Percentiles rank a stretch among this genome's conserved stretches.
Conservation (phyloP, 2,113 vertebrate species). For the Globicephala melas region DNA sequence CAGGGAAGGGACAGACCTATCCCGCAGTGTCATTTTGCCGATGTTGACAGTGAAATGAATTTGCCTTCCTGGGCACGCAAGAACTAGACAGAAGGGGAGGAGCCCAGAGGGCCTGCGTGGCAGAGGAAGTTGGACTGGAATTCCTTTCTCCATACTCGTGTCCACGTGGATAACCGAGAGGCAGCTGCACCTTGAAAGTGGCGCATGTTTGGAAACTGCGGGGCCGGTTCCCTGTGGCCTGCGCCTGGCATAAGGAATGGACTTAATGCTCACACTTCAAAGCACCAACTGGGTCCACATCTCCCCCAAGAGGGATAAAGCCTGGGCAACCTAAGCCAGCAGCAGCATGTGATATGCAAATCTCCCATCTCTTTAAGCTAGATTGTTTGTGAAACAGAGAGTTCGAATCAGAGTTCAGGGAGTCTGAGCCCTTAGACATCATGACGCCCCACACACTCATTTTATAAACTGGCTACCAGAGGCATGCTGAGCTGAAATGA, state of each 20-base stretch:
- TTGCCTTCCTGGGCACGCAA: background rate
- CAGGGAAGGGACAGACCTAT: background rate
- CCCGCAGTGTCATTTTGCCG: background rate
- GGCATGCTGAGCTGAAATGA: background rate
- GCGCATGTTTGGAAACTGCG: background rate
- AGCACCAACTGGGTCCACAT: background rate
- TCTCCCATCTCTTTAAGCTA: conserved; percentile 15
- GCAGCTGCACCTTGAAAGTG: background rate
- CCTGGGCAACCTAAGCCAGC: background rate
- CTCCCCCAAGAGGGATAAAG: background rate
- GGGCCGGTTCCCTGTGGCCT: conserved; percentile 23
- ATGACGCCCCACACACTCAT: background rate
- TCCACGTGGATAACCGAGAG: background rate
- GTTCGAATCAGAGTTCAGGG: conserved; percentile 25
- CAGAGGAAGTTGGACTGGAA: background rate
- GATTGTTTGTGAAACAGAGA: conserved; percentile 46
- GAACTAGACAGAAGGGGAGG: background rate
- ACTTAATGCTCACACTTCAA: conserved; percentile 51
- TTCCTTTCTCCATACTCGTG: background rate
- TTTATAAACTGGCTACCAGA: background rate
- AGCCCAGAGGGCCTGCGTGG: background rate
- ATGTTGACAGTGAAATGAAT: background rate
- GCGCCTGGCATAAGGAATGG: conserved; percentile 26
- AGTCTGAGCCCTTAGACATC: background rate
- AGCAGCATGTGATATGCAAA: conserved; percentile 65